Evolutionary conservation across 2,113 vertebrate genomes (phyloP), one percentile per base, ranked within the genome.

Genomic region (Axis porcinus): DNA sequence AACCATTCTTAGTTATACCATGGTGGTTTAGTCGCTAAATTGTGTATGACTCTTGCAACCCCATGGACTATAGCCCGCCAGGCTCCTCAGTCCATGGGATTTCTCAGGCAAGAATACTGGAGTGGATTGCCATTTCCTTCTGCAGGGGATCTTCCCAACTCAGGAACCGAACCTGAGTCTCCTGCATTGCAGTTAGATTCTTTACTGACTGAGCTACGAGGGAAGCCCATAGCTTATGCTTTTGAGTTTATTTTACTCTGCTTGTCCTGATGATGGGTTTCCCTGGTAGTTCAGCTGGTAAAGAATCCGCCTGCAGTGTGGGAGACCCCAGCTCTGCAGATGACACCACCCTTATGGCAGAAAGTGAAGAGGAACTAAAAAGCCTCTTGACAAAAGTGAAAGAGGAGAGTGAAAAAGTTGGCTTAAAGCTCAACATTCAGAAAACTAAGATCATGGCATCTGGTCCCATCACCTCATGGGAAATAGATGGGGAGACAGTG

Each of bases 91-190:
- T 67, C 64, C 8, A 0, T 67, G 64, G 33, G 17, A 36, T 67
- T 67, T 67, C 33, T 36, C 64, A 67, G 64, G 64, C 64, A 67
- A 67, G 64, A 36, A 36, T n/a, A 67, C 64, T 67, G 64, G 64
- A 67, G 64, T 67, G 33, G 64, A 33, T 11, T 67, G 33, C 64
- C 8, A 4, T 36, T 67, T 67, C 64, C 16, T 67, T 36, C 33
- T 36, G 33, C 33, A 21, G 64, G 64, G 64, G 64, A 67, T 67
- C 33, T 67, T 67, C 33, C 33, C 0, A 0, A 36, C 64, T 36
- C 33, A 67, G 64, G 64, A 67, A 67, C 1, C 0, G 1, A 67
- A 36, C 16, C 64, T 0, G 1, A 36, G 64, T 67, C 64, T 67
- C 64, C 64, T 67, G 64, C 8, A 21, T 36, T 67, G 64, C 64